Evolutionary conservation across 1,140 invertebrate genomes (phyloP).

Genomic region (Trachymyrmex septentrionalis): DNA sequence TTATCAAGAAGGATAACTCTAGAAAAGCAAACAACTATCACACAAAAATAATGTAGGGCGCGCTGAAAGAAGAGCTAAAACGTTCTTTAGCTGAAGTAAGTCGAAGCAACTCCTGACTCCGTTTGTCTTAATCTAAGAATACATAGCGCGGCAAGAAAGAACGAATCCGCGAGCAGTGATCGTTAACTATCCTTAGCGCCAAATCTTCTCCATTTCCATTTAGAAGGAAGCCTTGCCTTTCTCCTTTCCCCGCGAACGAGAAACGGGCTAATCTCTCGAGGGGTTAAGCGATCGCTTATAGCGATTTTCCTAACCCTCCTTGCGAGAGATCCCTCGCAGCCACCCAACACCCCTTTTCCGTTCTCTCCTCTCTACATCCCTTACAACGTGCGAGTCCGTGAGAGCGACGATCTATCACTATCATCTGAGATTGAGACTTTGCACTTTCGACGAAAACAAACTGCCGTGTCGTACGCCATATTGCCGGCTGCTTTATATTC

Average conservation of each 20-base stretch:
- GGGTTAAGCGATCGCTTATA: slow-evolving; percentile 64
- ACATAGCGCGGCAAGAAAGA: slow-evolving; percentile 31
- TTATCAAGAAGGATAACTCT: not conserved
- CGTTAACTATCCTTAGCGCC: slow-evolving; percentile 60
- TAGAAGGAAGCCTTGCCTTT: slow-evolving; percentile 15
- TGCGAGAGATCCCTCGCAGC: slow-evolving; percentile 42
- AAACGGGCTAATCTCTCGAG: slow-evolving; percentile 59
- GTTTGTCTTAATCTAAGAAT: slow-evolving; percentile 53
- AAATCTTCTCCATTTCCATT: slow-evolving; percentile 62
- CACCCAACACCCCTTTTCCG: slow-evolving; percentile 44
- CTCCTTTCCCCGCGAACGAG: not conserved
- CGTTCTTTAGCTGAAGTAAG: not conserved
- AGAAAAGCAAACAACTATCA: not conserved
- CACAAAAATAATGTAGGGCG: not conserved
- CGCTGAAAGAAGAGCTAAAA: not conserved
- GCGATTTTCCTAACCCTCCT: slow-evolving; percentile 62
- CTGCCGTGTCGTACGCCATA: slow-evolving; percentile 56
- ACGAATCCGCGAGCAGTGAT: slow-evolving; percentile 40
- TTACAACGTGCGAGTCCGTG: slow-evolving; percentile 46
- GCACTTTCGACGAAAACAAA: slow-evolving; percentile 73
- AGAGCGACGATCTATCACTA: slow-evolving; percentile 74
- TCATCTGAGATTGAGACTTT: slow-evolving; percentile 77
- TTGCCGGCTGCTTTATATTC: slow-evolving; percentile 73
- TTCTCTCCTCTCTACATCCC: not conserved
- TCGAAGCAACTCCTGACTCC: slow-evolving; percentile 11